Conservation (phyloP, 2,113 vertebrate genomes). For the Dendrocopos noguchii region DNA sequence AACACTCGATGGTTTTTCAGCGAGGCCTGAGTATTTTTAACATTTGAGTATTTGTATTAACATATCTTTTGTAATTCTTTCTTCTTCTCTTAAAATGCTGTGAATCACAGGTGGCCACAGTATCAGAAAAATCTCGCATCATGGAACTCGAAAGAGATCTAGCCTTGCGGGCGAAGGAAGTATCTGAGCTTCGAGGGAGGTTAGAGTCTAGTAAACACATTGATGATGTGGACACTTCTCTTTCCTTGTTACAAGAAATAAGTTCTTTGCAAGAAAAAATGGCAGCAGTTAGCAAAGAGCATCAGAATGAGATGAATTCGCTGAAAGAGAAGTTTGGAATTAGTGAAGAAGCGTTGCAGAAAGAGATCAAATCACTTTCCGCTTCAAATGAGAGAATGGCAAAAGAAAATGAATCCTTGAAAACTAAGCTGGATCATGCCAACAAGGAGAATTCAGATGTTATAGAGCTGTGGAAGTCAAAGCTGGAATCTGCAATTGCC, state of each 20-base stretch:
- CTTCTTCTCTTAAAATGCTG: conserved; percentile 48
- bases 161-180: conserved; percentile 84
- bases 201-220: conserved; percentile 81
- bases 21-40: neutral
- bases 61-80: neutral
- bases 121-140: conserved; percentile 95
- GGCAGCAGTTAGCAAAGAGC: conserved; percentile 75
- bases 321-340: conserved; percentile 80
- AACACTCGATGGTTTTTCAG: neutral
- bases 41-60: neutral
- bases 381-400: conserved; percentile 78
- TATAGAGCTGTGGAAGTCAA: conserved; percentile 87
- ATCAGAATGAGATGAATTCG: conserved; percentile 76
- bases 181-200: conserved; percentile 85
- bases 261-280: conserved; percentile 86
- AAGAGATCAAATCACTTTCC: conserved; percentile 81
- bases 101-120: conserved; percentile 89
- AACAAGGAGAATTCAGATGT: conserved; percentile 86
- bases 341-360: conserved; percentile 78
- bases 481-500: conserved; percentile 83
- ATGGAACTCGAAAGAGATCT: conserved; percentile 96
- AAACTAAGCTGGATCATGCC: conserved; percentile 81
- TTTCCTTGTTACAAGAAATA: conserved; percentile 88
- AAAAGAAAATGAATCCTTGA: conserved; percentile 88
- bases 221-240: conserved; percentile 78